These are phyloP conservation scores for Falco biarmicus DNA, from an alignment of 2,797 vertebrate genomes.

Conservation along the genomic window DNA sequence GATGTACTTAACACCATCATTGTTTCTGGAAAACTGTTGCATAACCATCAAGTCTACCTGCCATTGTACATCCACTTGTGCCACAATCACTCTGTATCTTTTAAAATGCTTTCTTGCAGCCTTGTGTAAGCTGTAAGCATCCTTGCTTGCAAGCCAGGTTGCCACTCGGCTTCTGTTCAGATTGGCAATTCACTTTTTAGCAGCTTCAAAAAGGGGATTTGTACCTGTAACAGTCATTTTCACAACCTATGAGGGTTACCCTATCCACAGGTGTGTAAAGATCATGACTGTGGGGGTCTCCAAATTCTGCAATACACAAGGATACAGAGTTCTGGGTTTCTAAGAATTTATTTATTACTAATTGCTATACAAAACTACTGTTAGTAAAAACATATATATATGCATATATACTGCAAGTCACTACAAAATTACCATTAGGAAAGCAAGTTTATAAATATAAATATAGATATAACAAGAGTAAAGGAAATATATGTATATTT, in stretches of 20 bases:
- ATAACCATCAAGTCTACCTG: no score
- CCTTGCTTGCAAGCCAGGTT: not conserved
- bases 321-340: not conserved
- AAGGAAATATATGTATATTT: not conserved
- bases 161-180: not conserved
- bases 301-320: not conserved
- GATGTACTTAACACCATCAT: no score
- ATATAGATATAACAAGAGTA: not conserved
- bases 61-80: no score
- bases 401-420: not conserved
- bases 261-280: fast-evolving
- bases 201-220: no score
- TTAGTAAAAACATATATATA: not conserved
- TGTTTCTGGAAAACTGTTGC: no score
- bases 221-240: not conserved
- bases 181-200: not conserved
- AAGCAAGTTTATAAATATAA: not conserved
- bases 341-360: not conserved
- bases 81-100: no score
- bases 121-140: not conserved
- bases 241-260: not conserved
- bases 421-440: not conserved
- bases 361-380: not conserved
- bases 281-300: fast-evolving
- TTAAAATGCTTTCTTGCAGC: no score